A percentile compares a stretch with the other conserved stretches of the same genome.
These are phyloP conservation scores for Lissonota sp. DNA, from an alignment of 2,888 invertebrate genomes.

Conservation along the genomic window DNA sequence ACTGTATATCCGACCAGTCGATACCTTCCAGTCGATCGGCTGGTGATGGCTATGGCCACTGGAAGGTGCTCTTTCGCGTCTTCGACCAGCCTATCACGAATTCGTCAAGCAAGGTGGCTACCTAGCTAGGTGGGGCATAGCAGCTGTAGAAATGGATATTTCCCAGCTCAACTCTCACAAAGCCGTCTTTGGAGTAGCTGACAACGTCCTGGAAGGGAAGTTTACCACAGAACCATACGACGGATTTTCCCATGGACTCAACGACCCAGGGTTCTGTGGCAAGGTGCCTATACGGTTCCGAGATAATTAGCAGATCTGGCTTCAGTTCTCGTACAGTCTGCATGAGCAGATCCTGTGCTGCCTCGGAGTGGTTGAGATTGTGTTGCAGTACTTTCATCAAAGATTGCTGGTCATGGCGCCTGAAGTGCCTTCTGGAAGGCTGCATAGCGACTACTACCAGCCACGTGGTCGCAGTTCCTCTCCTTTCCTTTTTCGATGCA, in stretches of 20 bases:
- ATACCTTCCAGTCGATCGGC: too few species aligned
- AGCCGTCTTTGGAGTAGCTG: too few species aligned
- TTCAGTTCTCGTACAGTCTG: constrained; percentile 58
- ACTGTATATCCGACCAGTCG: too few species aligned
- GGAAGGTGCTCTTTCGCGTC: neutral
- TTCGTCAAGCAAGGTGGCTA: too few species aligned
- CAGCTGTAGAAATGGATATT: too few species aligned
- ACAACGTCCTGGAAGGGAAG: too few species aligned
- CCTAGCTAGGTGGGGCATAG: too few species aligned
- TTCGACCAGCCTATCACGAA: too few species aligned
- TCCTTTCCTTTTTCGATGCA: constrained; percentile 29
- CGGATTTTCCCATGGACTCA: constrained; percentile 51
- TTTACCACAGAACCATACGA: too few species aligned
- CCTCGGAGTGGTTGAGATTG: constrained; percentile 66
- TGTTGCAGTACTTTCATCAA: constrained; percentile 64
- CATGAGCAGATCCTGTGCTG: constrained; percentile 62
- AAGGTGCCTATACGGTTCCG: constrained; percentile 64
- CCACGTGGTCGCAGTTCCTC: constrained; percentile 19
- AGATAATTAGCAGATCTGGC: constrained; percentile 60
- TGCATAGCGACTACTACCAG: constrained; percentile 57
- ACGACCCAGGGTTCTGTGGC: constrained; percentile 44
- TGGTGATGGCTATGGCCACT: neutral
- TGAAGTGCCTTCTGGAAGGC: constrained; percentile 32
- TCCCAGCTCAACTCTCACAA: too few species aligned
- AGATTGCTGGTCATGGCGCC: constrained; percentile 21